These are phyloP conservation scores for Maccullochella peelii DNA, from an alignment of 2,113 vertebrate species.

Conservation along the genomic window DNA sequence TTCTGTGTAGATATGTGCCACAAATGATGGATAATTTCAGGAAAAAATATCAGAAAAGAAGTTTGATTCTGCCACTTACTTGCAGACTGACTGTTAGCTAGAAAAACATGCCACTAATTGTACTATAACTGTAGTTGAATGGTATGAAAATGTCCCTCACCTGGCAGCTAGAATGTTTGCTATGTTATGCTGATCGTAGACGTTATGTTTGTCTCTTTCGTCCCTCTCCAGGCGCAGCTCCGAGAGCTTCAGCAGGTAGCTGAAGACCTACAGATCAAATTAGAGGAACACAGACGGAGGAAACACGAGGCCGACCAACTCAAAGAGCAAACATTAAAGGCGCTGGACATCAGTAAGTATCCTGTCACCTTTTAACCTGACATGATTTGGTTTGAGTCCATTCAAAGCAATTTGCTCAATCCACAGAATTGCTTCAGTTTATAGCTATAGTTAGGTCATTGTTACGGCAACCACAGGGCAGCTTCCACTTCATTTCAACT, in stretches of 20 bases:
- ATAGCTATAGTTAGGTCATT: constrained; percentile 29
- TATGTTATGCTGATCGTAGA: not conserved
- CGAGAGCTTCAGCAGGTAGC: constrained; percentile 77
- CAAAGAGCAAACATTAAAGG: constrained; percentile 68
- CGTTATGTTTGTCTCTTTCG: not conserved
- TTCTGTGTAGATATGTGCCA: not conserved
- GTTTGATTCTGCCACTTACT: not conserved
- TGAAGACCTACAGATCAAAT: constrained; percentile 76
- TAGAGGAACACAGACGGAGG: constrained; percentile 75
- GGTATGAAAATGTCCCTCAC: too few relatives aligned
- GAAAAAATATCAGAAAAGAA: not conserved
- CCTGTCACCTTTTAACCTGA: constrained; percentile 18
- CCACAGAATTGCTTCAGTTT: constrained; percentile 24
- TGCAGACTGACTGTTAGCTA: not conserved
- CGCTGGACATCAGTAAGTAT: constrained; percentile 59
- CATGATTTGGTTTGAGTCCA: constrained; percentile 41
- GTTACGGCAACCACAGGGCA: constrained; percentile 26
- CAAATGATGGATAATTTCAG: not conserved
- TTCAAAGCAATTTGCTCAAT: constrained; percentile 44
- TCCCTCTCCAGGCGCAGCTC: constrained; percentile 73
- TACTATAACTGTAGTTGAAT: not conserved
- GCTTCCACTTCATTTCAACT: constrained; percentile 56
- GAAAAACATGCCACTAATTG: not conserved
- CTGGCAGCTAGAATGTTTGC: not conserved
- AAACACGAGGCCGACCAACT: constrained; percentile 69